phyloP scores from a whole-genome alignment of 1,140 invertebrate species.

The Drosophila pandora region DNA sequence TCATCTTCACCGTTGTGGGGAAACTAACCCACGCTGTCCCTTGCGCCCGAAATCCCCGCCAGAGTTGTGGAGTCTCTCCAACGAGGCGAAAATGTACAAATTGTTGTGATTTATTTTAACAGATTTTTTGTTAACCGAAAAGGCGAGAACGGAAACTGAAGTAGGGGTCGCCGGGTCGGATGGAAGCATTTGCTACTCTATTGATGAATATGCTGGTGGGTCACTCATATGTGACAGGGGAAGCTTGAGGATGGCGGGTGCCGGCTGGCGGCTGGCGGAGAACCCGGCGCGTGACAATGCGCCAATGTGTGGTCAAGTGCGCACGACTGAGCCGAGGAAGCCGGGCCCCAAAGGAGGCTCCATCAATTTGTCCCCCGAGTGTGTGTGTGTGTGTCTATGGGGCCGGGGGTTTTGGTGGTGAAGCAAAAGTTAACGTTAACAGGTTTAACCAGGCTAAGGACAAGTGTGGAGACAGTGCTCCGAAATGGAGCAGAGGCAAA shows the following conservation, averaged over 20 bases:
- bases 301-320: slow-evolving; percentile 80
- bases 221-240: slow-evolving; percentile 33
- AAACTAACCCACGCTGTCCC: slow-evolving; percentile 20
- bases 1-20: slow-evolving; percentile 48
- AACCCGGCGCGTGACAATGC: slow-evolving; percentile 71
- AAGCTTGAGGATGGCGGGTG: no score
- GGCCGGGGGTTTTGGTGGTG: slow-evolving; percentile 17
- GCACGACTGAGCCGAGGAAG: slow-evolving; percentile 67
- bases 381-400: slow-evolving; percentile 52
- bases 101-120: slow-evolving; percentile 81
- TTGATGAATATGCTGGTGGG: slow-evolving; percentile 76
- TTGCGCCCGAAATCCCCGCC: slow-evolving; percentile 6
- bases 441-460: slow-evolving; percentile 79
- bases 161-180: slow-evolving; percentile 6
- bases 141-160: slow-evolving; percentile 1
- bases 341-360: slow-evolving; percentile 40
- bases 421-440: slow-evolving; percentile 77
- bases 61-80: slow-evolving; percentile 34
- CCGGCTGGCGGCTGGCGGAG: not conserved
- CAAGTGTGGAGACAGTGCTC: slow-evolving; percentile 63
- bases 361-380: slow-evolving; percentile 49
- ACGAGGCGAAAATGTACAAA: slow-evolving; percentile 80
- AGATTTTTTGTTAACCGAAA: slow-evolving; percentile 77
- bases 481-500: not conserved
- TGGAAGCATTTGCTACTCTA: slow-evolving; percentile 61